Base-by-base conservation (phyloP, 2,797 vertebrate species). In the Lepus oiostolus region DNA sequence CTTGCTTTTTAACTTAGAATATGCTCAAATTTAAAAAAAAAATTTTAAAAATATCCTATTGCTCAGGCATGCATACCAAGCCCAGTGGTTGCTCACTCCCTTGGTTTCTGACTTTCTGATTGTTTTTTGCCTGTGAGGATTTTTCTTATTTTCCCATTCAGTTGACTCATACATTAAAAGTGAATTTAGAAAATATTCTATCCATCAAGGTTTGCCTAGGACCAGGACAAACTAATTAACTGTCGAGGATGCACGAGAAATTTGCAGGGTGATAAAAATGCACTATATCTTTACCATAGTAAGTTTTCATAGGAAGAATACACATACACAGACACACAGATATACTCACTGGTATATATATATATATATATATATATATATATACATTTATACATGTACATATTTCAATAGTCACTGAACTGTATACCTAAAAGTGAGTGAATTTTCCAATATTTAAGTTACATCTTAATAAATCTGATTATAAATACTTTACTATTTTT, bases 101-200 rank as follows among this genome's bases (percentile, higher is more conserved):
- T 13, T 77, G 28, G 1, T 52, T 93, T 86, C 83, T 10, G 8
- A 65, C 28, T 83, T 91, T 32, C 30, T 71, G 14, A 71, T 70
- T 88, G 12, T 76, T 74, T 77, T 21, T 75, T 2, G 19, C 4
- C n/a, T 80, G 14, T 47, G 24, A 85, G 38, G 71, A 70, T 7
- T 60, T 63, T 58, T 4, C 4, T 1, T 72, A 12, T 77, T 71
- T 92, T 71, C n/a, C 47, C 5, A 63, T 1, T 32, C 30, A 58
- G 30, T 52, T 82, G 21, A 86, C 72, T 7, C 32, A 11, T 63
- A 42, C 0, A 35, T 67, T 80, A 87, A 87, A 93, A 54, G 50
- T 79, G 38, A 17, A 5, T 74, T 38, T 90, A 32, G 10, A 60
- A 92, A 87, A 79, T 62, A 58, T 50, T 93, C 94, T 52, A 47